Evolutionary conservation across 2,888 invertebrate species (phyloP).

Genomic region (Platypus cylindrus): DNA sequence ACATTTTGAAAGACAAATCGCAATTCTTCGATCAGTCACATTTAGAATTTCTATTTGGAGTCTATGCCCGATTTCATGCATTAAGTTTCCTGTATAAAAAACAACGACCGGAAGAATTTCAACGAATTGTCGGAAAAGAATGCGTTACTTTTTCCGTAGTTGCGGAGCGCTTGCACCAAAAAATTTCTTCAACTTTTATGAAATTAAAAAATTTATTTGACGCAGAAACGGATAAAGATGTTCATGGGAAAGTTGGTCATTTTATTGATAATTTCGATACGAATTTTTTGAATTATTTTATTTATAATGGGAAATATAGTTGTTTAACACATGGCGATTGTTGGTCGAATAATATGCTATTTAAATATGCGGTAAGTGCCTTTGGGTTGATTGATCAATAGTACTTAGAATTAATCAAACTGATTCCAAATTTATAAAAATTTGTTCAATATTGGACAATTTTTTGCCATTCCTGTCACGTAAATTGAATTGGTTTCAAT

Average conservation of each 20-base stretch:
- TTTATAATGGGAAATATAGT: constrained; percentile 5
- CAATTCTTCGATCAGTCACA: constrained; percentile 5
- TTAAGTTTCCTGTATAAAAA: neutral
- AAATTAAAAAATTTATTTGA: constrained; percentile 6
- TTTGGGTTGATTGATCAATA: neutral
- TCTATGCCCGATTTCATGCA: constrained; percentile 3
- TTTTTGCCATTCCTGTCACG: too few relatives aligned
- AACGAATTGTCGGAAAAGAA: neutral
- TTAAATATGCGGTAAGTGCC: constrained; percentile 10
- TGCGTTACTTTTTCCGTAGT: neutral
- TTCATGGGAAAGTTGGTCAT: constrained; percentile 2
- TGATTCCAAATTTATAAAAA: too few relatives aligned
- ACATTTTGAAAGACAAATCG: constrained; percentile 9
- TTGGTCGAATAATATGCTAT: constrained; percentile 10
- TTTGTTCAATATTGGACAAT: too few relatives aligned
- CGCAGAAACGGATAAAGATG: constrained; percentile 4
- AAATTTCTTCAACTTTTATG: constrained; percentile 1
- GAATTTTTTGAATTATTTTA: constrained; percentile 4
- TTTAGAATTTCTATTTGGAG: constrained; percentile 3
- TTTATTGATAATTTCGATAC: constrained; percentile 4
- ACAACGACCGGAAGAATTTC: neutral
- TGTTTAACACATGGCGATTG: constrained; percentile 12
- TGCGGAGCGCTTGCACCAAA: neutral
- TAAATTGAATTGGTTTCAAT: neutral
- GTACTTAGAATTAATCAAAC: too few relatives aligned